These are phyloP conservation scores for Metacarcinus magister DNA, from an alignment of 2,888 invertebrate genomes.

Conservation along the genomic window DNA sequence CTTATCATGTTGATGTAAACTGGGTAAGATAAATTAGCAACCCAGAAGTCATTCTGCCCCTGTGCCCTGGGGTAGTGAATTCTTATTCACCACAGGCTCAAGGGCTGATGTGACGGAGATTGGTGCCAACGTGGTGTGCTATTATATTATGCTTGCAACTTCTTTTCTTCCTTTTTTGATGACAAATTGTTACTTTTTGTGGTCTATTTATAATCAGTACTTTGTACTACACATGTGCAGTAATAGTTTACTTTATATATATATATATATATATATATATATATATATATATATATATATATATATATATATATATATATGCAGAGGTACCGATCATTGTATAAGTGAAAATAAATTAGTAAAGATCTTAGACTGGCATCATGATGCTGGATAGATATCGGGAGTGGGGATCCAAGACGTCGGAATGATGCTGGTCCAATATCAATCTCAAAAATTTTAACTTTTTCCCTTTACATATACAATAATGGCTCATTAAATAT, in stretches of 20 bases:
- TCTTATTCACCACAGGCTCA: not conserved
- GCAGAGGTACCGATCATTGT: too few relatives aligned
- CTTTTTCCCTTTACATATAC: too few relatives aligned
- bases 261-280: not conserved
- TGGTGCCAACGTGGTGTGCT: not conserved
- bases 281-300: too few relatives aligned
- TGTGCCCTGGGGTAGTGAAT: not conserved
- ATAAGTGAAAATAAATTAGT: too few relatives aligned
- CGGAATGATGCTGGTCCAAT: too few relatives aligned
- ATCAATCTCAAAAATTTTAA: too few relatives aligned
- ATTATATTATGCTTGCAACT: not conserved
- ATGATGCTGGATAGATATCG: too few relatives aligned
- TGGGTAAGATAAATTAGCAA: conserved; percentile 1
- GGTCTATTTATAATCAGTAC: not conserved
- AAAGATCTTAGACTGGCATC: too few relatives aligned
- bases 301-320: too few relatives aligned
- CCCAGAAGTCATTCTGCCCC: not conserved
- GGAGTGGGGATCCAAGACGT: too few relatives aligned
- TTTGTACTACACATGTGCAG: not conserved
- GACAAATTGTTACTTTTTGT: not conserved
- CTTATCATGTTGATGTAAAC: not conserved
- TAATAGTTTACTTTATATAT: not conserved
- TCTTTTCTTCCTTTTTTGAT: not conserved
- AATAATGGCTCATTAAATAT: too few relatives aligned
- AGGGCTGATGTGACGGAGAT: not conserved